A percentile compares a stretch with the other conserved stretches of the same genome.
Evolutionary conservation across 1,140 invertebrate species (phyloP).

Genomic region (Penaeus japonicus): DNA sequence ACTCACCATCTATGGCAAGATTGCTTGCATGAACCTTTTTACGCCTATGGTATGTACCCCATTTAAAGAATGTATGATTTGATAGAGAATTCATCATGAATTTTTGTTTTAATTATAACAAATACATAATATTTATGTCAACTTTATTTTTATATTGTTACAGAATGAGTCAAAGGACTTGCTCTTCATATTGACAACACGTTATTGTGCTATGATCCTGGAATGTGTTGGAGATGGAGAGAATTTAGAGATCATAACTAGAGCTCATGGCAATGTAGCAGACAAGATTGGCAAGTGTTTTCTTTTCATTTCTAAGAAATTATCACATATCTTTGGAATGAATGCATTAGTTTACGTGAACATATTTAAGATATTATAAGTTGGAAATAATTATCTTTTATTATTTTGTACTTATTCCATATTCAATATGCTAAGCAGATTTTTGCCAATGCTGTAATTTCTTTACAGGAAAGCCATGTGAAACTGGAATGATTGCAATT

Average conservation of each 20-base stretch:
- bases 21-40: constrained; percentile 94
- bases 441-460: neutral
- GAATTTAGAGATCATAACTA: constrained; percentile 90
- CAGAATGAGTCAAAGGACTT: constrained; percentile 93
- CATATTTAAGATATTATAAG: neutral
- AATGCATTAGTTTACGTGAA: too few relatives aligned
- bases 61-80: neutral
- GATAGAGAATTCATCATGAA: neutral
- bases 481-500: constrained; percentile 91
- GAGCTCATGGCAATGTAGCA: constrained; percentile 95
- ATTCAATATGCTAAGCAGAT: too few relatives aligned
- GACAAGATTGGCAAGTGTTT: constrained; percentile 75
- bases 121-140: too few relatives aligned
- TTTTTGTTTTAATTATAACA: neutral
- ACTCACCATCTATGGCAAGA: constrained; percentile 93
- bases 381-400: neutral
- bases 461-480: constrained; percentile 76
- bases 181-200: constrained; percentile 90
- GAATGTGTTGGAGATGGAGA: constrained; percentile 83
- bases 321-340: too few relatives aligned
- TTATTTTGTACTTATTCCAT: neutral
- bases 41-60: constrained; percentile 78
- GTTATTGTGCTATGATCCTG: constrained; percentile 97
- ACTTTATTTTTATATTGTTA: constrained; percentile 61
- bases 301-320: neutral